Evolutionary conservation across 1,140 invertebrate species (phyloP), one percentile per base, ranked within the genome.

Genomic region (Sipha flava): DNA sequence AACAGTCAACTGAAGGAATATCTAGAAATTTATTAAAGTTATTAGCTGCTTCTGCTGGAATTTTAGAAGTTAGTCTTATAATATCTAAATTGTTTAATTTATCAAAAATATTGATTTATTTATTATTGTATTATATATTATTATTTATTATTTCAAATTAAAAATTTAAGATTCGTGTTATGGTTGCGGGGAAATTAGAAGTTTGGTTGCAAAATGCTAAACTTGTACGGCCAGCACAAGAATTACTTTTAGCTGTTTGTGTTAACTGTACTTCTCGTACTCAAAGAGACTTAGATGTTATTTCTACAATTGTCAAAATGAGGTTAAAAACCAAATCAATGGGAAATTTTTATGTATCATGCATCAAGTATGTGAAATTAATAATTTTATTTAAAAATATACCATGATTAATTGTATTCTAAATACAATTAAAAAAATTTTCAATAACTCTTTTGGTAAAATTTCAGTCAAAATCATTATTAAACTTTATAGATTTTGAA

Each of bases 121-220:
- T n/a, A n/a, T 3, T 66, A 26, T 26, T 57, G 34, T 0, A 62
- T 34, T 68, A n/a, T 1, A 43, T 34, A 45, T 26, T 34, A 37
- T 79, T 18, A 34, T n/a, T n/a, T n/a, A 21, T 64, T 9, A 4
- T 45, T 31, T 10, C 2, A 45, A 29, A 26, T 52, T 10, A 72
- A 75, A 64, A 70, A 79, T 82, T 82, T 49, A 62, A 89, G 87
- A 91, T 97, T 57, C 89, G 96, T 34, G 89, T 92, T 68, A 90
- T 95, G 59, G 92, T 93, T 10, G 91, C 93, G 10, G 91, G 92
- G 16, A 90, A 93, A 29, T 86, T 98, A 1, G 97, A 99, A 86
- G 90, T 93, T 80, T 98, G 96, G 96, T 87, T 99, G 34, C 95
- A 97, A 84, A 98, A 97, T 87, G 95, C 95, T 43, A 98, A 98